Conservation (phyloP, 2,113 vertebrate species). For the Thomomys bottae region DNA sequence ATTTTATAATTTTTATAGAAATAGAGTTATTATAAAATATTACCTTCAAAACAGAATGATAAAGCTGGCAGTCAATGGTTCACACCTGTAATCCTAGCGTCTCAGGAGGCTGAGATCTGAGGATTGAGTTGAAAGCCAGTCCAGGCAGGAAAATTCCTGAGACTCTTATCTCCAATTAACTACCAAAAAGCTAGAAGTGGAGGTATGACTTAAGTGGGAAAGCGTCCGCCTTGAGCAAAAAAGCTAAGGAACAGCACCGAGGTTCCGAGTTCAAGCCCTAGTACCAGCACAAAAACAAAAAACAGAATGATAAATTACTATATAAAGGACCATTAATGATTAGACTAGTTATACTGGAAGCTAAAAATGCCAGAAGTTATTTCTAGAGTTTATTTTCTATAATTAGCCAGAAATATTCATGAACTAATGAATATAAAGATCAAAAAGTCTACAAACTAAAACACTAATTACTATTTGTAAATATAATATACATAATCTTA, state of each 20-base stretch:
- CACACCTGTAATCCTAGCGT: no score
- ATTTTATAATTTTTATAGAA: slow-evolving; percentile 17
- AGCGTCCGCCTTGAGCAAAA: no score
- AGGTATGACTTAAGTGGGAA: no score
- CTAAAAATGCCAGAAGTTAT: background rate
- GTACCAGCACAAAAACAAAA: no score
- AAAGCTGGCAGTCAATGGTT: no score
- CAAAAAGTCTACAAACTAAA: slow-evolving; percentile 49
- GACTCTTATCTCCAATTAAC: no score
- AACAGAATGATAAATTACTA: background rate
- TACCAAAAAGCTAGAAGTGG: no score
- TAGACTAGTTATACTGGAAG: background rate
- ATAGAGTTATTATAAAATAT: slow-evolving; percentile 41
- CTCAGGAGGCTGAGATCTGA: no score
- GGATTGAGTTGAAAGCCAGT: no score
- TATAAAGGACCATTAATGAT: slow-evolving; percentile 5
- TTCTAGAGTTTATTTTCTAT: background rate
- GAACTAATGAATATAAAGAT: slow-evolving; percentile 14
- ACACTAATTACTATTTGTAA: slow-evolving; percentile 43
- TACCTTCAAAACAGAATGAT: slow-evolving; percentile 34
- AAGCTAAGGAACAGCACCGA: no score
- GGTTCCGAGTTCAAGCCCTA: no score
- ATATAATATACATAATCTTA: background rate
- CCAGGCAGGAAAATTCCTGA: no score
- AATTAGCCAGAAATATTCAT: background rate